Evolutionary conservation across 2,113 vertebrate genomes (phyloP).

Genomic region (Callaeas wilsoni): DNA sequence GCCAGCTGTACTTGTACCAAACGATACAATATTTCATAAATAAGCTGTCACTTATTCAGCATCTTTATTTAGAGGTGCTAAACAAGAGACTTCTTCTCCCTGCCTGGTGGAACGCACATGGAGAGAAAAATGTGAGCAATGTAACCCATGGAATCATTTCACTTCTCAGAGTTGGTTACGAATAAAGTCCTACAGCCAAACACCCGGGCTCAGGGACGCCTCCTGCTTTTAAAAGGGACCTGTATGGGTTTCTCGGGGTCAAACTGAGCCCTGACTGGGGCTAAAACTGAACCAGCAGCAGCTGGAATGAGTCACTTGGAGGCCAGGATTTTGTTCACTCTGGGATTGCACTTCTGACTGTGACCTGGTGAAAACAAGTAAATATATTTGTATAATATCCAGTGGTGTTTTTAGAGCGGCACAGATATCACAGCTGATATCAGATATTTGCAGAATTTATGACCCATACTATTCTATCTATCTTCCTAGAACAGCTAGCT

Average conservation of each 20-base stretch:
- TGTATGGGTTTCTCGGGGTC: background rate
- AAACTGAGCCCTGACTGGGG: background rate
- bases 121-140: slow-evolving; percentile 5
- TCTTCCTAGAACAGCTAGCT: background rate
- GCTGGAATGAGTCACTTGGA: background rate
- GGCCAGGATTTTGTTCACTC: background rate
- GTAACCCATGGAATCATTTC: background rate
- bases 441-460: background rate
- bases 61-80: slow-evolving; percentile 59
- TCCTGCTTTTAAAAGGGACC: background rate
- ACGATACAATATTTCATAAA: slow-evolving; percentile 44
- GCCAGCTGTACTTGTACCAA: slow-evolving; percentile 46
- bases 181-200: background rate
- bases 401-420: background rate
- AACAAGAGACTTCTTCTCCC: slow-evolving; percentile 30
- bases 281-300: background rate
- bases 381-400: background rate
- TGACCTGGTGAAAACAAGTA: background rate
- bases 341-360: background rate
- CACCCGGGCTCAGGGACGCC: background rate
- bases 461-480: background rate
- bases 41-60: slow-evolving; percentile 53
- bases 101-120: background rate
- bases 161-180: background rate
- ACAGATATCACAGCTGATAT: background rate